Conservation (phyloP, 1,140 invertebrate species). For the Akabosia matsudoensis region DNA sequence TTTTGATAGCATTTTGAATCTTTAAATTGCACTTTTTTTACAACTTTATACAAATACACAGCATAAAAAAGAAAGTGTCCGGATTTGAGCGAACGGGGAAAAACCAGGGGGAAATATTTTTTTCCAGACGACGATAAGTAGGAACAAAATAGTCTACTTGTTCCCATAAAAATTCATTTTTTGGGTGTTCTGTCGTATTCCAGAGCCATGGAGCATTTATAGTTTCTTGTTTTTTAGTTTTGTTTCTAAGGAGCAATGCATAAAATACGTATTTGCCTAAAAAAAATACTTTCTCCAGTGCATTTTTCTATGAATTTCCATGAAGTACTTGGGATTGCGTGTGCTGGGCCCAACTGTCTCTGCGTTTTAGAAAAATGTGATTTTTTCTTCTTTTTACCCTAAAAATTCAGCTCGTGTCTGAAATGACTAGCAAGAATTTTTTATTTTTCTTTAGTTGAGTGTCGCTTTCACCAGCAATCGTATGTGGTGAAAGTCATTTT, state of each 20-base stretch:
- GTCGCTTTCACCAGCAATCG: background rate
- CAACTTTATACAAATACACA: no score
- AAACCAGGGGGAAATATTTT: no score
- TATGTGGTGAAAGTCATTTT: background rate
- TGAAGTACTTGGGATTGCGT: background rate
- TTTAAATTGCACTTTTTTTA: no score
- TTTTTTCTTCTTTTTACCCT: background rate
- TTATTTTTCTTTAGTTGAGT: no score
- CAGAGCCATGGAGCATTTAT: background rate
- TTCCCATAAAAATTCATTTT: conserved; percentile 21
- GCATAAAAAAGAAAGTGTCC: no score
- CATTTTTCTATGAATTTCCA: background rate
- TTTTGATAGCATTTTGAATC: no score
- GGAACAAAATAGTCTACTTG: background rate
- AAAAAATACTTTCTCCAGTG: no score
- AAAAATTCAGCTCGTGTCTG: conserved; percentile 16
- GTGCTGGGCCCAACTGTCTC: conserved; percentile 16
- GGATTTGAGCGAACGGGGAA: no score
- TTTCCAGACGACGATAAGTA: no score
- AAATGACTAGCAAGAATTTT: background rate
- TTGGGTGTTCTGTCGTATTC: background rate
- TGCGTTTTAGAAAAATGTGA: no score
- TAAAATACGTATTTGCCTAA: background rate
- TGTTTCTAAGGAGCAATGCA: background rate
- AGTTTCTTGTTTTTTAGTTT: background rate